Conservation (phyloP, 2,113 vertebrate species). For the Paradoxurus hermaphroditus region DNA sequence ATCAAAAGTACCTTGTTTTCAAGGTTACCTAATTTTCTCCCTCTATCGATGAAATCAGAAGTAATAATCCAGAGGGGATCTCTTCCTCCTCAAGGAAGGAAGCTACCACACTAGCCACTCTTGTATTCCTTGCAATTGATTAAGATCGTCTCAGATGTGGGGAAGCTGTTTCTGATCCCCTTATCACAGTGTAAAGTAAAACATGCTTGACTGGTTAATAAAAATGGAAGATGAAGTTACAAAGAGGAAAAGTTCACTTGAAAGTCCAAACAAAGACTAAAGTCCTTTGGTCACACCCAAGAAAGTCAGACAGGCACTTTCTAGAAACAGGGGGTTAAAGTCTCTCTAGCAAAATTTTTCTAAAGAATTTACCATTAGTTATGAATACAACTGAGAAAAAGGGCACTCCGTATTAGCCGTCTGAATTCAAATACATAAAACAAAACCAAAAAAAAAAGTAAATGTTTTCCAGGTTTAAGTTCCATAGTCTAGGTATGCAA, state of each 20-base stretch:
- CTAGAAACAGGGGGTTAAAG: slow-evolving; percentile 8
- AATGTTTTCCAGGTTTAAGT: background rate
- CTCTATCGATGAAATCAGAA: slow-evolving; percentile 72
- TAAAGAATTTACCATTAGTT: background rate
- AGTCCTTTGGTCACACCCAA: slow-evolving; percentile 59
- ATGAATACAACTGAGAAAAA: slow-evolving; percentile 15
- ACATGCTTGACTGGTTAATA: slow-evolving; percentile 63
- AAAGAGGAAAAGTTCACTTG: slow-evolving; percentile 60
- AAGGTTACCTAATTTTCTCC: slow-evolving; percentile 66
- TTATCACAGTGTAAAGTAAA: slow-evolving; percentile 71
- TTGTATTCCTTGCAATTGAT: slow-evolving; percentile 76
- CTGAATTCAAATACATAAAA: slow-evolving; percentile 34
- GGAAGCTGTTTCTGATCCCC: slow-evolving; percentile 64
- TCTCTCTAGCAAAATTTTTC: background rate
- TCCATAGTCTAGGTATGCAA: background rate
- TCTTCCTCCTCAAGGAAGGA: slow-evolving; percentile 71
- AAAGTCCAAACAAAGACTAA: slow-evolving; percentile 46
- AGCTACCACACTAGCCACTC: slow-evolving; percentile 65
- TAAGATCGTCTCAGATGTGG: slow-evolving; percentile 71
- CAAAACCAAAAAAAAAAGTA: slow-evolving; percentile 56
- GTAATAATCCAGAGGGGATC: slow-evolving; percentile 65
- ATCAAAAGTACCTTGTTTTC: slow-evolving; percentile 63
- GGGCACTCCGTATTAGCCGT: background rate
- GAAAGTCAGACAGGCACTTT: slow-evolving; percentile 16
- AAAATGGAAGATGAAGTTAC: slow-evolving; percentile 73